Evolutionary conservation across 2,113 vertebrate species (phyloP).

Genomic region (Alligator mississippiensis): DNA sequence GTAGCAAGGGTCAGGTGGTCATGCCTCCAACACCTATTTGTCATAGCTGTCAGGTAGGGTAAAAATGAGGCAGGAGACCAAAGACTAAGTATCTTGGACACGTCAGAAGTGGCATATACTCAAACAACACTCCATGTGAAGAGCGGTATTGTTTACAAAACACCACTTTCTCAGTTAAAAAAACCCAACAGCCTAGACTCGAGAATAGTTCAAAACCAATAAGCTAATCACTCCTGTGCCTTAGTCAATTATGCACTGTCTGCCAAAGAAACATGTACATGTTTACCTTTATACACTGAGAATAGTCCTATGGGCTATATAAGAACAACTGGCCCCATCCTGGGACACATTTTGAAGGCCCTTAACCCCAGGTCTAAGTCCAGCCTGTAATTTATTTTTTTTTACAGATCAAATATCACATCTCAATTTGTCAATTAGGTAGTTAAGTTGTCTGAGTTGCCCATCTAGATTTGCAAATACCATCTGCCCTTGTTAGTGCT

Average conservation of each 20-base stretch:
- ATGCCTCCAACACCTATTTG: not conserved
- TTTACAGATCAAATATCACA: not conserved
- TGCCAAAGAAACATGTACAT: not conserved
- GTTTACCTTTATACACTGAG: not conserved
- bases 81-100: not conserved
- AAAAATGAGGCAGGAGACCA: accelerated
- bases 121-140: not conserved
- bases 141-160: not conserved
- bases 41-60: not conserved
- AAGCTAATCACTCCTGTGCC: not conserved
- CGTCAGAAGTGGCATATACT: not conserved
- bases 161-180: not conserved
- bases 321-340: not conserved
- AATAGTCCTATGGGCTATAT: not conserved
- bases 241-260: not conserved
- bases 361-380: not conserved
- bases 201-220: not conserved
- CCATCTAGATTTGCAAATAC: not conserved
- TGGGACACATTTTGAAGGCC: not conserved
- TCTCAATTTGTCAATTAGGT: not conserved
- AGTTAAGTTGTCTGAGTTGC: not conserved
- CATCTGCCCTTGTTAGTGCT: not conserved
- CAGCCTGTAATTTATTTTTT: not conserved
- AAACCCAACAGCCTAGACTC: not conserved
- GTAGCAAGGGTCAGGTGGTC: not conserved